Evolutionary conservation across 1,140 invertebrate species (phyloP), one percentile per base, ranked within the genome.

Genomic region (Zaprionus tsacasi): DNA sequence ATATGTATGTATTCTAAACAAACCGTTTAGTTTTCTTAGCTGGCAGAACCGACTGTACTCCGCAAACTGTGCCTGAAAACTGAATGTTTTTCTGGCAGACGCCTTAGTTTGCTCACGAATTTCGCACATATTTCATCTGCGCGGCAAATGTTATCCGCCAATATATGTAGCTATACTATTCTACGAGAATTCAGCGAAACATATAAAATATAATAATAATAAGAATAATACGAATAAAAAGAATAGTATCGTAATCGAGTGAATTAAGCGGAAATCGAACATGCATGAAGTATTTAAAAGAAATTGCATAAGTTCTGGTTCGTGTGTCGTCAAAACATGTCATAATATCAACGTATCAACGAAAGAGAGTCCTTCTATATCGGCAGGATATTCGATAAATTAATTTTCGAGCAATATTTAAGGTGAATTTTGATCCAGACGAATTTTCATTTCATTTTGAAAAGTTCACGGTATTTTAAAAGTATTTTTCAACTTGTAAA

Each of bases 31-130:
- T 35, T 35, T 10, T 30, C 3, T 30, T 30, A 30, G 27, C 27
- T 30, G 27, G 27, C 27, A 30, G 27, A 30, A 6, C 1, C 27
- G 27, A 35, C 6, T 35, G 7, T 35, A 8, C 33, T 35, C 8
- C 13, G 38, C n/a, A 78, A 71, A 72, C 27, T 50, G 36, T 40
- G n/a, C 27, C 56, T 13, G 30, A 76, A 81, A 56, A 69, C 38
- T 65, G 54, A 38, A 68, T 64, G 63, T 40, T 70, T 66, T 33
- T 17, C 52, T 35, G 21, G 30, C 59, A 11, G 21, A 36, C 5
- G 64, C 35, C 36, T 88, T 74, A 87, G 83, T 87, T 74, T 78
- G 60, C 36, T 76, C 78, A 78, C 78, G 80, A 80, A 83, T 70
- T 80, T 88, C 64, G 80, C 60, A 59, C 65, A 79, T 67, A 67